phyloP scores from a whole-genome alignment of 2,888 invertebrate species.

The Gymnocheta viridis region DNA sequence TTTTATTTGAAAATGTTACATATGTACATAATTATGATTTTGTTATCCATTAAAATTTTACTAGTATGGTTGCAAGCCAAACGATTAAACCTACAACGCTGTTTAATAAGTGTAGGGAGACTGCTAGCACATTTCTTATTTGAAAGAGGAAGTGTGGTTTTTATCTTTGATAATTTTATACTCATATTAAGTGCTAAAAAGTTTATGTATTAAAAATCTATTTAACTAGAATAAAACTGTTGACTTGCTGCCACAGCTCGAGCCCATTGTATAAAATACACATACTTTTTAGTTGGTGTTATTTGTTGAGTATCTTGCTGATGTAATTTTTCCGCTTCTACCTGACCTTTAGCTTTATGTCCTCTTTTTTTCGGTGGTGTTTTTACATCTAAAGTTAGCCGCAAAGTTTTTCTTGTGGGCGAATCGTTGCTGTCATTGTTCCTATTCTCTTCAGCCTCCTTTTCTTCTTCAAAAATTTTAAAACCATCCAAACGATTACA shows the following conservation, averaged over 20 bases:
- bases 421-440: slow-evolving; percentile 37
- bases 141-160: slow-evolving; percentile 17
- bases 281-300: slow-evolving; percentile 9
- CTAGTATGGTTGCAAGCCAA: no score
- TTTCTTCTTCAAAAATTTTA: slow-evolving; percentile 71
- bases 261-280: no score
- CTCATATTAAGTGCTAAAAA: neutral
- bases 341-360: slow-evolving; percentile 77
- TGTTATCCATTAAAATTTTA: no score
- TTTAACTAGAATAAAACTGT: neutral
- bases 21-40: no score
- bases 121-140: neutral
- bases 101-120: neutral
- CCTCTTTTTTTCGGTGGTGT: slow-evolving; percentile 81
- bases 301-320: slow-evolving; percentile 58
- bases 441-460: slow-evolving; percentile 25
- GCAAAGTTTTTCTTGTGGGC: slow-evolving; percentile 45
- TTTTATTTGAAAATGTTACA: no score
- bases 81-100: no score
- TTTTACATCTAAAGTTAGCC: slow-evolving; percentile 75
- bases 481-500: slow-evolving; percentile 78
- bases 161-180: slow-evolving; percentile 4
- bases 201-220: neutral
- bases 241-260: neutral
- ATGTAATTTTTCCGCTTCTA: slow-evolving; percentile 56